These are phyloP conservation scores for Barypeithes pellucidus DNA, from an alignment of 2,888 invertebrate species.

Conservation along the genomic window DNA sequence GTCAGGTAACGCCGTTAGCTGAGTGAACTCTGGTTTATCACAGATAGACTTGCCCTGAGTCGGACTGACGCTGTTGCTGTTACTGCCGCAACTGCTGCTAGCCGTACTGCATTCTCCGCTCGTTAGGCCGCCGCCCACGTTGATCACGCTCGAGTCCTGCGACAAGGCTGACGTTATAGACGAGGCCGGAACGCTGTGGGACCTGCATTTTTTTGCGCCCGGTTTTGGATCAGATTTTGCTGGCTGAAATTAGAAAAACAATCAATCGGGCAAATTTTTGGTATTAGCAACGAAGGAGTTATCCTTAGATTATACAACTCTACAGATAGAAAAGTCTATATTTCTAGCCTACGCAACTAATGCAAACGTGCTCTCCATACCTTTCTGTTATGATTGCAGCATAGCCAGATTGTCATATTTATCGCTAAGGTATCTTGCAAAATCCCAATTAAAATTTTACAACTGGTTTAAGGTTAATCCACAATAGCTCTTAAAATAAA, in stretches of 20 bases:
- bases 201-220: slow-evolving; percentile 59
- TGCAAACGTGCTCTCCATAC: too few relatives aligned
- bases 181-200: slow-evolving; percentile 68
- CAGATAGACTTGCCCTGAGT: slow-evolving; percentile 65
- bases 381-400: too few relatives aligned
- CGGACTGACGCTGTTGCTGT: slow-evolving; percentile 60
- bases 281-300: not conserved
- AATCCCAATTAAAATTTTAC: too few relatives aligned
- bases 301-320: too few relatives aligned
- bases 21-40: slow-evolving; percentile 70
- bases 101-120: slow-evolving; percentile 67
- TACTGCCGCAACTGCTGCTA: slow-evolving; percentile 71
- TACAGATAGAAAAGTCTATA: too few relatives aligned
- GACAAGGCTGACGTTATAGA: slow-evolving; percentile 52
- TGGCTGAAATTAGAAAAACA: slow-evolving; percentile 20
- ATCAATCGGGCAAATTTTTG: not conserved
- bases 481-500: too few relatives aligned
- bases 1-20: slow-evolving; percentile 69
- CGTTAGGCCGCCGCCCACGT: slow-evolving; percentile 24
- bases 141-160: slow-evolving; percentile 33
- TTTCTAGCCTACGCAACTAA: too few relatives aligned
- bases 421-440: too few relatives aligned
- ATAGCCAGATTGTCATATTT: too few relatives aligned
- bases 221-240: slow-evolving; percentile 62
- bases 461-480: too few relatives aligned